Base-by-base conservation (phyloP, 2,888 invertebrate species). In the Drosophila mayaguana region DNA sequence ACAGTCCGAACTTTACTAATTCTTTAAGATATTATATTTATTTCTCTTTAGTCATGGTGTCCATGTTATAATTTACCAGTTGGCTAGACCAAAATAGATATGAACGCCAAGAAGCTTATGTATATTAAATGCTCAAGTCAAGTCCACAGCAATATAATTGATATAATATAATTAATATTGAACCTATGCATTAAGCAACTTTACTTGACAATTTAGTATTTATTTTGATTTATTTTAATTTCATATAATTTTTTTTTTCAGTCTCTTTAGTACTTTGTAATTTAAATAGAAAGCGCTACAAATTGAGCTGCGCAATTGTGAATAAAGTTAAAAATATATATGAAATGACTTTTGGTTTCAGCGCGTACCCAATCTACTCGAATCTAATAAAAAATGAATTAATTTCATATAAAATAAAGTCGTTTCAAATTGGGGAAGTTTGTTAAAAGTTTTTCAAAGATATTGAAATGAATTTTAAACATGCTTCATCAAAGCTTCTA, bases 131-230 rank as follows among this genome's bases (percentile, higher is more conserved):
- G 20, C 45, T 45, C 22, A 45, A 46, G 5, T 16, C 8, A 9
- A 16, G 25, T 25, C 22, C 25, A 46, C 25, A 25, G 22, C 12
- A 22, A 25, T 16, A 16, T 46, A 14, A 16, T 46, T 46, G 45
- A 16, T 22, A 20, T 45, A 14, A 38, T 45, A 22, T 45, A 45
- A 45, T 45, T 45, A 45, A 14, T 45, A 45, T 43, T 45, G 14
- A 45, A 22, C 3, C 22, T 20, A 20, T 4, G 18, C 1, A 20
- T 22, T 14, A 22, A 14, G 22, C 14, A 25, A 25, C 1, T 16
- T 46, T 16, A 46, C 12, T 4, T 25, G 8, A 46, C 25, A 16
- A 45, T 22, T 22, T 3, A 22, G 8, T 22, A 42, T 42, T 18
- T 42, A 40, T n/a, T 8, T 40, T n/a, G n/a, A 40, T n/a, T n/a